Evolutionary conservation across 2,888 invertebrate species (phyloP).

Genomic region (Xanthia togata): DNA sequence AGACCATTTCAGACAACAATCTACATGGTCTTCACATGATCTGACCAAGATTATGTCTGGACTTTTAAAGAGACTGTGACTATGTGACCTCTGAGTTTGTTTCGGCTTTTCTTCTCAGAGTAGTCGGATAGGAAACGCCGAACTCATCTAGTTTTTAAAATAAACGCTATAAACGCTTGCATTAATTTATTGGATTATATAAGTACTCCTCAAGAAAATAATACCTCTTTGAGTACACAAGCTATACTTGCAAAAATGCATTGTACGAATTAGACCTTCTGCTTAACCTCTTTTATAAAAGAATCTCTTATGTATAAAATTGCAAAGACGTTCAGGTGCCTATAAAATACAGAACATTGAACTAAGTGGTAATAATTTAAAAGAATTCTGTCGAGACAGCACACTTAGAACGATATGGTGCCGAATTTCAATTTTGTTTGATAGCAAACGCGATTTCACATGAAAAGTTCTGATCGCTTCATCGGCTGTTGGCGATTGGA

Average conservation of each 20-base stretch:
- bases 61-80: no score
- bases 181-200: background rate
- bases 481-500: constrained; percentile 14
- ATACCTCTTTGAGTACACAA: background rate
- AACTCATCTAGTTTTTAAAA: no score
- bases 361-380: constrained; percentile 47
- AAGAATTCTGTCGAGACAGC: constrained; percentile 49
- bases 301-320: constrained; percentile 43
- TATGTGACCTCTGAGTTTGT: no score
- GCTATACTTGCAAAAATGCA: background rate
- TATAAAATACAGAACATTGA: constrained; percentile 60
- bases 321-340: constrained; percentile 58
- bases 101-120: no score
- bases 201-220: no score
- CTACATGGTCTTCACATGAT: no score
- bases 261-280: constrained; percentile 23
- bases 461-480: constrained; percentile 39
- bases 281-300: background rate
- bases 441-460: constrained; percentile 32
- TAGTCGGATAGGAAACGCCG: no score
- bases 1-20: no score
- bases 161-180: background rate
- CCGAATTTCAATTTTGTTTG: constrained; percentile 55
- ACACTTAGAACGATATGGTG: constrained; percentile 36
- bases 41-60: no score